Percentiles rank a stretch among this genome's conserved stretches.
Conservation (phyloP, 2,888 invertebrate genomes). For the Mesorhabditis sp. region DNA sequence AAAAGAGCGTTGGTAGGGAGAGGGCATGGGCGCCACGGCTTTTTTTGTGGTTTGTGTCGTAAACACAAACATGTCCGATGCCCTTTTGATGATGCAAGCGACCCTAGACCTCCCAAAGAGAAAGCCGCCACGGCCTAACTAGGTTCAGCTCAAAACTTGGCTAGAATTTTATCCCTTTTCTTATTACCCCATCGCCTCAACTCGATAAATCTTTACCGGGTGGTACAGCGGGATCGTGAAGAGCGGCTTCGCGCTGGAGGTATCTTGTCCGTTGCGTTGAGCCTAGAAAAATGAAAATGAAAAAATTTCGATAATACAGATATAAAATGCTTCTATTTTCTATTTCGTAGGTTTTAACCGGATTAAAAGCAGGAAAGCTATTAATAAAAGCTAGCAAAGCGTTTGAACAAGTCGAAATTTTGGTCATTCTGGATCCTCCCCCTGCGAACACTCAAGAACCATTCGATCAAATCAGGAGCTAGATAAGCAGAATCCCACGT, state of each 20-base stretch:
- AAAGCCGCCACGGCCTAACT: too few species aligned
- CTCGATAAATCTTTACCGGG: slow-evolving; percentile 59
- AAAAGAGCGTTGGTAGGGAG: slow-evolving; percentile 10
- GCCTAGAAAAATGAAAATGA: background rate
- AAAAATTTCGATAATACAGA: background rate
- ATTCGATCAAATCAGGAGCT: too few species aligned
- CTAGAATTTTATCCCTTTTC: too few species aligned
- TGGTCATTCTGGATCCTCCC: background rate
- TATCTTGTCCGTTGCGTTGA: background rate
- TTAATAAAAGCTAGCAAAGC: background rate
- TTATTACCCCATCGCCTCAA: too few species aligned
- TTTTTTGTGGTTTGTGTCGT: too few species aligned
- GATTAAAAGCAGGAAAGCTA: background rate
- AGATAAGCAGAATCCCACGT: slow-evolving; percentile 58
- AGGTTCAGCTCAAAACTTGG: too few species aligned
- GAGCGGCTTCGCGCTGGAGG: slow-evolving; percentile 68
- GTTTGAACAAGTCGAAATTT: background rate
- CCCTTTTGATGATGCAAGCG: too few species aligned
- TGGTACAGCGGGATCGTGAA: slow-evolving; percentile 73
- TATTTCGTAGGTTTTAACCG: too few species aligned
- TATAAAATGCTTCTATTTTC: too few species aligned
- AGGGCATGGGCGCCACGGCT: background rate
- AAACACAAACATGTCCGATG: too few species aligned
- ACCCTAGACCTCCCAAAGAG: too few species aligned
- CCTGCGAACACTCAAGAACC: too few species aligned